Percentiles rank a stretch among this genome's conserved stretches.
Conservation (phyloP, 1,140 invertebrate species). For the silkworm (Bombyx mori) region ASM3026992v2 NC_085116.1:8345001-8345500, state of each 20-base stretch:
- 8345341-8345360: constrained; percentile 43
- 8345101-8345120: constrained; percentile 54
- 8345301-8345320: constrained; percentile 68
- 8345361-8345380: no score
- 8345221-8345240: constrained; percentile 16
- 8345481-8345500: no score
- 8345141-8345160: constrained; percentile 46
- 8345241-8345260: constrained; percentile 28
- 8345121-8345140: constrained; percentile 36
- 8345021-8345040: neutral
- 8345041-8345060: constrained; percentile 23
- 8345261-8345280: no score
- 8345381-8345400: no score
- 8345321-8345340: constrained; percentile 63
- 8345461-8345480: no score
- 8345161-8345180: constrained; percentile 57
- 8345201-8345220: constrained; percentile 31
- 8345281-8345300: constrained; percentile 53
- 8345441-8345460: no score
- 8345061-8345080: constrained; percentile 61
- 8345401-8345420: no score
- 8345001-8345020: no score
- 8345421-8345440: no score
- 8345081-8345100: constrained; percentile 69
- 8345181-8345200: constrained; percentile 60